Conservation (phyloP, 2,113 vertebrate genomes). For the Erpornis zantholeuca region DNA sequence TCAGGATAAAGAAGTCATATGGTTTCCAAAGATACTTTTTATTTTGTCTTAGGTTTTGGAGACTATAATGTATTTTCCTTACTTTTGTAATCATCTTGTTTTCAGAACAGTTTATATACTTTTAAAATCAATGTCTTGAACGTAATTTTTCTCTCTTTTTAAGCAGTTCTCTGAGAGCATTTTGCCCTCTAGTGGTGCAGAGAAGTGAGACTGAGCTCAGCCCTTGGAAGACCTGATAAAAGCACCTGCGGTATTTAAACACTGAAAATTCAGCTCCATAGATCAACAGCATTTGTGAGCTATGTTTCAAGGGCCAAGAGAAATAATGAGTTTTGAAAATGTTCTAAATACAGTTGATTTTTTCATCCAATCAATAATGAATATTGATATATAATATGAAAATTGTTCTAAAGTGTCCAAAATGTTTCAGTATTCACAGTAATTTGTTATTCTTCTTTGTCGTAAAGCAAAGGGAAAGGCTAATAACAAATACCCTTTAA, state of each 20-base stretch:
- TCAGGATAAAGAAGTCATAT: not conserved
- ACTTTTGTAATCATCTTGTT: not conserved
- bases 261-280: not conserved
- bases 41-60: not conserved
- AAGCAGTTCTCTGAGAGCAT: not conserved
- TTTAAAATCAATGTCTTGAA: fast-evolving
- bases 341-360: not conserved
- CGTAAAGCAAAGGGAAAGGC: not conserved
- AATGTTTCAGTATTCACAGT: not conserved
- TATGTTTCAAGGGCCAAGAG: not conserved
- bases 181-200: slow-evolving; percentile 22
- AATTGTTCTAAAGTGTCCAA: not conserved
- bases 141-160: not conserved
- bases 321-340: not conserved
- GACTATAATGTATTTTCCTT: not conserved
- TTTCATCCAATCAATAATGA: not conserved
- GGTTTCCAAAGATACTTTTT: not conserved
- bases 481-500: not conserved
- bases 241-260: not conserved
- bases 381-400: not conserved
- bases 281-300: not conserved
- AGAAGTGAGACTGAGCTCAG: not conserved
- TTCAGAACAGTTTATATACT: not conserved
- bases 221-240: not conserved
- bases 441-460: not conserved